Evolutionary conservation across 2,113 vertebrate species (phyloP), one percentile per base, ranked within the genome.

Genomic region (Eurypyga helias): DNA sequence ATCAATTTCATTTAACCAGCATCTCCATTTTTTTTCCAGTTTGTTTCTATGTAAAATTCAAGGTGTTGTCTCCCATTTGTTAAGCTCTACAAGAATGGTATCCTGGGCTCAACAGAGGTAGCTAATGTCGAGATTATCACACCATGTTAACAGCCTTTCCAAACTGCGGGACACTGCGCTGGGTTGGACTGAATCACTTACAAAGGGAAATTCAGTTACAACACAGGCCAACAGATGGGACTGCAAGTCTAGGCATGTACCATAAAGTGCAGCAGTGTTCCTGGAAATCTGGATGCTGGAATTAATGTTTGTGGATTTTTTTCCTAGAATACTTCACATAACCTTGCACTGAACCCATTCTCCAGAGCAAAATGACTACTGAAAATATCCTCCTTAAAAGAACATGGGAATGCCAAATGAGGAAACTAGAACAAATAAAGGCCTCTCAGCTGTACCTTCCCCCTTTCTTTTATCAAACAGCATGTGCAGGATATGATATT

Each of bases 81-180:
- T 82, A 71, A 91, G 31, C 20, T 79, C 34, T 52, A 21, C 29
- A 19, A n/a, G 46, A 79, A 89, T 96, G 76, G 33, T 84, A 94
- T 94, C 83, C 64, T 91, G 69, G 51, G 38, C 38, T 78, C 57
- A 78, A 38, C 26, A 0, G 1, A 82, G 26, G 69, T 57, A 91
- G 69, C n/a, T 87, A 78, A 87, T 6, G 9, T 82, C 60, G 75
- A 92, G 91, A 82, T 60, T 95, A 80, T 91, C 87, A 91, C 65
- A 75, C 87, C 61, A 28, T 0, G 11, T 92, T 95, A 95, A 41
- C 36, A 87, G 43, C 48, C 46, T 96, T 95, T 89, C 80, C 55
- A 87, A 83, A 76, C 51, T 70, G 29, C 88, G 86, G 79, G 89
- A 83, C 83, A 58, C 21, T 19, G 34, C 60, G 69, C 6, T 2